Evolutionary conservation across 2,797 vertebrate species (phyloP).

Genomic region (Decapterus maruadsi): DNA sequence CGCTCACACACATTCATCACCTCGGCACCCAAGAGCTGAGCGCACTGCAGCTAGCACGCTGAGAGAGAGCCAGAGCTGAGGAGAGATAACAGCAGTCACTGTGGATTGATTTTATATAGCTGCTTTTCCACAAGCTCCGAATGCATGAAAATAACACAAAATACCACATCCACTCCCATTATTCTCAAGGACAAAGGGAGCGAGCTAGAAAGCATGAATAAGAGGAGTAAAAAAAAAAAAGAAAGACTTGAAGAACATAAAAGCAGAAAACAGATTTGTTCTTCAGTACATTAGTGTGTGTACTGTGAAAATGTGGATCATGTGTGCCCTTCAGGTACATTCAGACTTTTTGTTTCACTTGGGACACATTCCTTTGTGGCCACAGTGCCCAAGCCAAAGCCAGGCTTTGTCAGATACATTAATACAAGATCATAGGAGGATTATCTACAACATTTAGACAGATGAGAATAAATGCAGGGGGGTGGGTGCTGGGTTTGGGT

Average conservation of each 20-base stretch:
- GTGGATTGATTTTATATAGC: slow-evolving; percentile 70
- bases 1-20: slow-evolving; percentile 68
- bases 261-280: slow-evolving; percentile 18
- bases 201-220: slow-evolving; percentile 39
- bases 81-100: slow-evolving; percentile 67
- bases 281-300: not conserved
- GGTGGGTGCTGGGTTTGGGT: not conserved
- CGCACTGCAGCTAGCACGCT: slow-evolving; percentile 31
- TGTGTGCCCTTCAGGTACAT: not conserved
- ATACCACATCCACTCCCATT: slow-evolving; percentile 60
- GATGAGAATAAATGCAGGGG: slow-evolving; percentile 17
- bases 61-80: slow-evolving; percentile 44
- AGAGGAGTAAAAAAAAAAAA: slow-evolving; percentile 31
- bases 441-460: slow-evolving; percentile 10
- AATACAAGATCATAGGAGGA: not conserved
- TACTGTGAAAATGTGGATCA: not conserved
- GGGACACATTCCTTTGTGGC: not conserved
- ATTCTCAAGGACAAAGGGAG: slow-evolving; percentile 61
- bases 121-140: slow-evolving; percentile 58
- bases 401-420: not conserved
- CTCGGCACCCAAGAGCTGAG: slow-evolving; percentile 53
- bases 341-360: slow-evolving; percentile 1
- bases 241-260: slow-evolving; percentile 35
- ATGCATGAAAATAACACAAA: slow-evolving; percentile 65
- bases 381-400: not conserved